These are phyloP conservation scores for Pegoplata infirma DNA, from an alignment of 2,888 invertebrate genomes.

Conservation along the genomic window DNA sequence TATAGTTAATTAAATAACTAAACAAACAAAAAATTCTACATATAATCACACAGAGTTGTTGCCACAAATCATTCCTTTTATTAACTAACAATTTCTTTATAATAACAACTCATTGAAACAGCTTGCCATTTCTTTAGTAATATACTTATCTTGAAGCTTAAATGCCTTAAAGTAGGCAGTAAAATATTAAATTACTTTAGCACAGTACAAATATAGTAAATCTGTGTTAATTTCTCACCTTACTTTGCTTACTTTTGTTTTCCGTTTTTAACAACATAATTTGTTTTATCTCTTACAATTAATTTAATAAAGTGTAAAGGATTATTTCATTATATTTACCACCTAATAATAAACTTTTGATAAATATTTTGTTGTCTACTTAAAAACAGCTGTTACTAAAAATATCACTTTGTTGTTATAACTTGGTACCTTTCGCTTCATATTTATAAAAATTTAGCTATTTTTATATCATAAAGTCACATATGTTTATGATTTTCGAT, in stretches of 20 bases:
- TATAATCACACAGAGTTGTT: too few relatives aligned
- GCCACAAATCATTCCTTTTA: too few relatives aligned
- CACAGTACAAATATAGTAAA: background rate
- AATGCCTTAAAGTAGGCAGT: too few relatives aligned
- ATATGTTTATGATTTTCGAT: background rate
- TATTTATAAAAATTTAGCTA: background rate
- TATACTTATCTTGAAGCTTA: too few relatives aligned
- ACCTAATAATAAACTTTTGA: background rate
- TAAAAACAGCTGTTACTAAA: background rate
- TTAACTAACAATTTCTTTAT: too few relatives aligned
- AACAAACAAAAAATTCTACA: too few relatives aligned
- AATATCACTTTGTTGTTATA: background rate
- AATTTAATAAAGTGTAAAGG: slow-evolving; percentile 11
- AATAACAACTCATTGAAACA: too few relatives aligned
- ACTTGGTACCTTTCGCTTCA: background rate
- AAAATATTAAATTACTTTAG: too few relatives aligned
- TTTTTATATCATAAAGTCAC: background rate
- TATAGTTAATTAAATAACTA: too few relatives aligned
- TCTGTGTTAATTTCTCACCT: background rate
- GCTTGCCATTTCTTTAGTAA: too few relatives aligned
- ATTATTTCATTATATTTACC: background rate
- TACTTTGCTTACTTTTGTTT: background rate
- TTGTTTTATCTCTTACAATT: background rate
- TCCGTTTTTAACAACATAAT: too few relatives aligned
- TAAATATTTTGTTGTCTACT: background rate